These are phyloP conservation scores for Lepidurus apus DNA, from an alignment of 1,140 invertebrate genomes.

Conservation along the genomic window DNA sequence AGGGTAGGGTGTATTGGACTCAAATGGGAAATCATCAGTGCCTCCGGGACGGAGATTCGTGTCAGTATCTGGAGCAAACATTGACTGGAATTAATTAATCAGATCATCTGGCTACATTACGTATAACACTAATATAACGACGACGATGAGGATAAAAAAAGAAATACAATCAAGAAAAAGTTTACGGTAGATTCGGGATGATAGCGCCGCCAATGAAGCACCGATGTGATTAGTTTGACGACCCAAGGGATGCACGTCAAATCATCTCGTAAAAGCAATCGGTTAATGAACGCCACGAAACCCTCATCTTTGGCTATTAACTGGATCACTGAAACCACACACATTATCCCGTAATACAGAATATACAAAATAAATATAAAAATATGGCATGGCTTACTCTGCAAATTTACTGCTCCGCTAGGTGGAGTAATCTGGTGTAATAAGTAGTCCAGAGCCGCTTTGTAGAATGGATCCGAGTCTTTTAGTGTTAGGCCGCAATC, in stretches of 20 bases:
- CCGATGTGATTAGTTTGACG: neutral
- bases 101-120: too few species aligned
- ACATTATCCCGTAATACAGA: neutral
- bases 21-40: neutral
- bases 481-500: neutral
- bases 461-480: neutral
- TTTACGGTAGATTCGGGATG: neutral
- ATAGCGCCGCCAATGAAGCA: neutral
- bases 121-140: too few species aligned
- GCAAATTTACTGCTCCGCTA: neutral
- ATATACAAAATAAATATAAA: neutral
- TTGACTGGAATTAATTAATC: too few species aligned
- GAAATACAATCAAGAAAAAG: too few species aligned
- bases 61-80: neutral
- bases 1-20: neutral
- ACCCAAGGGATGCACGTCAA: neutral
- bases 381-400: neutral
- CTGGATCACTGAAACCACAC: neutral
- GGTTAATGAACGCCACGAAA: neutral
- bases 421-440: neutral
- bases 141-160: too few species aligned
- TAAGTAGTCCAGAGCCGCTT: neutral
- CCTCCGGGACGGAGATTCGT: neutral
- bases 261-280: neutral
- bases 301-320: neutral